Evolutionary conservation across 1,140 invertebrate genomes (phyloP).

Genomic region (Anastrepha obliqua): DNA sequence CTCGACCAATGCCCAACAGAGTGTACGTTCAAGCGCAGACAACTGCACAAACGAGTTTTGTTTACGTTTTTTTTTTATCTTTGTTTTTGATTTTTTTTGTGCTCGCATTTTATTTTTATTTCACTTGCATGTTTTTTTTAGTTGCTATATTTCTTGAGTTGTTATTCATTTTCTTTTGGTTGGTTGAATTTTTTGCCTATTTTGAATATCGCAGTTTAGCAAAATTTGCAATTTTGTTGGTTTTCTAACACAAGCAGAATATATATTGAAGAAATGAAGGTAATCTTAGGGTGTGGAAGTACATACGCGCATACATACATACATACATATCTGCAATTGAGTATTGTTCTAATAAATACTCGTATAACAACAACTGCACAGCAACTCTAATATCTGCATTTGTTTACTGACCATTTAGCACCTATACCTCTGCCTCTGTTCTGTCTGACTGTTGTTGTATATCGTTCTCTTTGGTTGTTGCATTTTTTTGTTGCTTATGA

Average conservation of each 20-base stretch:
- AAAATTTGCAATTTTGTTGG: background rate
- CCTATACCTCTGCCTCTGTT: too few relatives aligned
- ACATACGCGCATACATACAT: too few relatives aligned
- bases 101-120: background rate
- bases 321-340: too few relatives aligned
- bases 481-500: too few relatives aligned
- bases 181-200: background rate
- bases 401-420: too few relatives aligned
- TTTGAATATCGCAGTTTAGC: background rate
- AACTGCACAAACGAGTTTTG: constrained; percentile 35
- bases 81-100: background rate
- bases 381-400: too few relatives aligned
- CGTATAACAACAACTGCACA: too few relatives aligned
- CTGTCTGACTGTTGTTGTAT: too few relatives aligned
- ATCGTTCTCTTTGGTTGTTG: too few relatives aligned
- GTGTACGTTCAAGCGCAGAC: background rate
- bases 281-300: too few relatives aligned
- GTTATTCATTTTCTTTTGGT: background rate
- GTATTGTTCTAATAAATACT: too few relatives aligned
- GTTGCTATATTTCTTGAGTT: background rate
- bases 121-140: background rate
- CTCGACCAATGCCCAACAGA: constrained; percentile 20
- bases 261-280: background rate
- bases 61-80: background rate
- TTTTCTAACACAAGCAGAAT: background rate